Conservation (phyloP, 2,888 invertebrate genomes). For the Formica aserva region DNA sequence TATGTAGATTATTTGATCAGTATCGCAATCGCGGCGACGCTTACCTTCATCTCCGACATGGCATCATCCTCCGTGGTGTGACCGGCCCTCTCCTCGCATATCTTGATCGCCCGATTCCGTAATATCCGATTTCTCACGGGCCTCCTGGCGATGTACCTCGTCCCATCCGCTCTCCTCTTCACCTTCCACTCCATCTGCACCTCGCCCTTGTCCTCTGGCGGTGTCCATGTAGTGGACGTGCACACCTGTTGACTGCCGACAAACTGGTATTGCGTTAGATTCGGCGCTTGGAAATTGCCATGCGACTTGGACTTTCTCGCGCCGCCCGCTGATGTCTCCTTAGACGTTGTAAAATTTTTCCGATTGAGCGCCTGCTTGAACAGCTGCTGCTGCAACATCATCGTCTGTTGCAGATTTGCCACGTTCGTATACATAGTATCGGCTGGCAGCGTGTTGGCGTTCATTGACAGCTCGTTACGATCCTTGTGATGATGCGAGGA, state of each 20-base stretch:
- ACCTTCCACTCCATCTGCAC: constrained; percentile 91
- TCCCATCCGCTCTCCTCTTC: constrained; percentile 91
- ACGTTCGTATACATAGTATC: constrained; percentile 91
- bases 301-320: constrained; percentile 80
- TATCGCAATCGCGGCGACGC: neutral
- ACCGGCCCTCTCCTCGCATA: constrained; percentile 89
- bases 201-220: constrained; percentile 80
- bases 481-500: constrained; percentile 57
- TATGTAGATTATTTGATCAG: neutral
- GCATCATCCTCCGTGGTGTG: constrained; percentile 92
- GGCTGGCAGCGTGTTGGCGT: constrained; percentile 82
- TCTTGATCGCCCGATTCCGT: constrained; percentile 89
- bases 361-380: constrained; percentile 87
- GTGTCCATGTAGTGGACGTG: constrained; percentile 75
- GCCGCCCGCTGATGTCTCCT: constrained; percentile 59
- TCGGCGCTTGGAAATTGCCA: constrained; percentile 87
- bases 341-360: constrained; percentile 79
- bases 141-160: constrained; percentile 91
- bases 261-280: constrained; percentile 88
- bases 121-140: constrained; percentile 90
- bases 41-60: constrained; percentile 91
- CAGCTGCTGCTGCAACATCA: constrained; percentile 89
- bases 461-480: constrained; percentile 66
- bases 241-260: constrained; percentile 87
- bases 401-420: constrained; percentile 90